Evolutionary conservation across 1,140 invertebrate species (phyloP).

Genomic region (Cyrtorhinus lividipennis): DNA sequence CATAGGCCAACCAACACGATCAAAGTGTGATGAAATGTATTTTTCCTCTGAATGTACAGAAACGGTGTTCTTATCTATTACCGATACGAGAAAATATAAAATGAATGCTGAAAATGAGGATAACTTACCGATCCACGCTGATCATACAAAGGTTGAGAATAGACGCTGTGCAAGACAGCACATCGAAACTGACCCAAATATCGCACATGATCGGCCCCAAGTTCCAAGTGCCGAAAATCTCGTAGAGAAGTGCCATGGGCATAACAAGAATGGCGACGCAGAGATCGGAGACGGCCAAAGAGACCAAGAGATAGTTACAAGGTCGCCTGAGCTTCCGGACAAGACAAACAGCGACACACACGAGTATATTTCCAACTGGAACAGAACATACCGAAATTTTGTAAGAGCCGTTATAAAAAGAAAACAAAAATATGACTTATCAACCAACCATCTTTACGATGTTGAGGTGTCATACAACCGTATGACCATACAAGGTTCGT

Average conservation of each 20-base stretch:
- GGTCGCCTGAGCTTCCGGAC: conserved; percentile 69
- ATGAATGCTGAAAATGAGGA: no score
- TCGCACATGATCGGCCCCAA: conserved; percentile 73
- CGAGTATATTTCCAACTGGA: conserved; percentile 68
- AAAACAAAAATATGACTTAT: no score
- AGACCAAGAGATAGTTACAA: conserved; percentile 79
- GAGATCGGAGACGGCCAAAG: conserved; percentile 73
- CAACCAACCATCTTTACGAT: no score
- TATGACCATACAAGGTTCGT: no score
- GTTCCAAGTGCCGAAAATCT: conserved; percentile 66
- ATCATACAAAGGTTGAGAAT: conserved; percentile 88
- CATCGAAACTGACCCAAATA: conserved; percentile 71
- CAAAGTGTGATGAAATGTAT: no score
- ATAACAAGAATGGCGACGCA: conserved; percentile 70
- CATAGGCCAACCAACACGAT: no score
- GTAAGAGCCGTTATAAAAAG: no score
- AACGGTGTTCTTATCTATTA: no score
- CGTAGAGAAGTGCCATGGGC: conserved; percentile 72
- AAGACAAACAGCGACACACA: conserved; percentile 74
- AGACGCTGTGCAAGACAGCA: conserved; percentile 69
- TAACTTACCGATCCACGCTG: conserved; percentile 49
- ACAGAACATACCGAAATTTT: not conserved
- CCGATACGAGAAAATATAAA: no score
- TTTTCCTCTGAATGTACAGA: no score
- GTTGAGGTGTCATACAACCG: no score